Conservation (phyloP, 2,888 invertebrate species). For the Automeris io region DNA sequence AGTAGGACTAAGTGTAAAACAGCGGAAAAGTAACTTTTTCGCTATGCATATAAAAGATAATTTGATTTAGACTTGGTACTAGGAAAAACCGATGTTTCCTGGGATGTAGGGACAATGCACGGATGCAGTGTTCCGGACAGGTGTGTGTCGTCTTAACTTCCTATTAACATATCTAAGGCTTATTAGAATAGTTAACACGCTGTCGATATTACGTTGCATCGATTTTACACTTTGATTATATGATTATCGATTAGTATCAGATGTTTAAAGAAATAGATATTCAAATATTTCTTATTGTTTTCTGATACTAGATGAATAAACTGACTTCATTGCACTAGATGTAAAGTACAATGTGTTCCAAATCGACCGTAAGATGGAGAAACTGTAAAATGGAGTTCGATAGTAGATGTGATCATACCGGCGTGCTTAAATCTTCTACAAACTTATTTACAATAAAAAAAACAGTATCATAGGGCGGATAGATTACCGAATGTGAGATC, state of each 20-base stretch:
- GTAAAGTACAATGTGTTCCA: no score
- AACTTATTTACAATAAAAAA: no score
- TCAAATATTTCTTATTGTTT: no score
- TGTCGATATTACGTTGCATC: constrained; percentile 3
- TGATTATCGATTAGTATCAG: background rate
- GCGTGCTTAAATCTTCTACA: no score
- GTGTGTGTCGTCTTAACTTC: constrained; percentile 25
- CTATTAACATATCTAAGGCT: constrained; percentile 4
- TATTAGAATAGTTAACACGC: constrained; percentile 9
- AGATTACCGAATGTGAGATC: no score
- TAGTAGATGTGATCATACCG: no score
- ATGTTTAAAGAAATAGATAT: background rate
- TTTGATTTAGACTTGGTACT: constrained; percentile 10
- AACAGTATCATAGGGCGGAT: no score
- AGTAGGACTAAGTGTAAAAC: background rate
- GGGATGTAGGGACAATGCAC: constrained; percentile 61
- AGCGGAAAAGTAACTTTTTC: background rate
- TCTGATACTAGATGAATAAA: no score
- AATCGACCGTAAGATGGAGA: no score
- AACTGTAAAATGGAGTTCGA: no score
- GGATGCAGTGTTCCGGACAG: constrained; percentile 69
- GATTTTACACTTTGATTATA: constrained; percentile 3
- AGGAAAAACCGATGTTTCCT: constrained; percentile 29
- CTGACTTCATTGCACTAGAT: no score
- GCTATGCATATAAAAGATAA: constrained; percentile 7